Evolutionary conservation across 2,888 invertebrate species (phyloP), one percentile per base, ranked within the genome.

Genomic region (Drosophila pseudotalamancana): DNA sequence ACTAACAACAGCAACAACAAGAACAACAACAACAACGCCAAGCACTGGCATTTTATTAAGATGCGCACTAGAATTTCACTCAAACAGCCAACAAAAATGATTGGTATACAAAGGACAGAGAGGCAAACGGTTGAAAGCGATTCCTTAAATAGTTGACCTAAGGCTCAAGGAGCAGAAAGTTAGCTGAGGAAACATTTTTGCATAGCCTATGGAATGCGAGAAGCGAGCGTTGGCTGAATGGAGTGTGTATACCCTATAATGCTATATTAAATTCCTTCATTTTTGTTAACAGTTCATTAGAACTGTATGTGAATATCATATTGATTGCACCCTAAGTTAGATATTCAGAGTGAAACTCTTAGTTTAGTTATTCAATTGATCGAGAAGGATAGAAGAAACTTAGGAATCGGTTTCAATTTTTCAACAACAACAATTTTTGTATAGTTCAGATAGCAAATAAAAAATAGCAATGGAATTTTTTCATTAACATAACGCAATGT

Each of bases 21-120:
- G 4, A 18, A 35, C 9, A 16, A 25, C 5, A 32, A n/a, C 54
- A 27, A 42, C 74, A 68, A 63, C 37, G 46, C 74, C 37, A 61
- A 57, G 73, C 62, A 35, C 54, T 42, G 53, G 57, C 59, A 74
- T 71, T 71, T 70, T 46, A 74, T 59, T 48, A 46, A 53, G 64
- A 43, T 45, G 43, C 53, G 40, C 39, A 19, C 51, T 25, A 34
- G 51, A 43, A 50, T 54, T 46, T 51, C 32, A 6, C 5, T 4
- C 6, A 54, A 40, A 49, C 64, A 65, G 56, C 60, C 63, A 46
- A 23, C 48, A 9, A 39, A 72, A 63, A 72, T 63, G 19, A 53
- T 67, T 63, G 18, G 67, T 67, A 68, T 42, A 61, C 54, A 49
- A 31, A 59, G 14, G 25, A 25, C 6, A 25, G 25, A 25, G 25